Evolutionary conservation across 2,888 invertebrate species (phyloP), one percentile per base, ranked within the genome.

Genomic region (Cryptocheilus praepositus): DNA sequence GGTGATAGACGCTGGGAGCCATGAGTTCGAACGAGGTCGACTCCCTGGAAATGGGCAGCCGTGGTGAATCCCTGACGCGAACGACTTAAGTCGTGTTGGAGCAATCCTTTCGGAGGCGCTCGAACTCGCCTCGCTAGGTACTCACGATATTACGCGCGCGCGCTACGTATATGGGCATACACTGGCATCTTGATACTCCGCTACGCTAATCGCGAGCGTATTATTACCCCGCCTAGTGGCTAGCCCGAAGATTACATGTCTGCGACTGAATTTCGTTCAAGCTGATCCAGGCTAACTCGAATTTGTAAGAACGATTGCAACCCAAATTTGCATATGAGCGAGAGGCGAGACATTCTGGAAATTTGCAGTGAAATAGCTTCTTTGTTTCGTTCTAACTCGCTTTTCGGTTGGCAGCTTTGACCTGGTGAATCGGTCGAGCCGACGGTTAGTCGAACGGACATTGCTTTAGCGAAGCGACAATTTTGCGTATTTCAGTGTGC

Each of bases 191-290:
- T 74, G 70, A 79, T 81, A 79, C 79, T 81, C 79, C 80, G 76
- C 81, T 78, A 76, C 80, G 70, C 76, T 72, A 79, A 82, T 83
- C 84, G 76, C 71, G 83, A 84, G 85, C 84, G 85, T 88, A 85
- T 88, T 82, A 88, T 88, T 88, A 88, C 86, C 86, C 87, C 88
- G 88, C 88, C 88, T 87, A 88, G 88, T 88, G 88, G 88, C 88
- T 86, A 87, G 86, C 86, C 84, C 74, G 81, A 85, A 87, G 88
- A 88, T 88, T 88, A 88, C 86, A 88, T 82, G 88, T 88, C 87
- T 88, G 86, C 61, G 71, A 70, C 49, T 64, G 74, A 75, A 69
- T 76, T 76, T 73, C 68, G 71, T 64, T 65, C 57, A 43, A 69
- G 70, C 65, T 57, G 64, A 69, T 66, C 60, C 59, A 49, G 49